Conservation (phyloP, 2,113 vertebrate species). For the Notiomystis cincta region DNA sequence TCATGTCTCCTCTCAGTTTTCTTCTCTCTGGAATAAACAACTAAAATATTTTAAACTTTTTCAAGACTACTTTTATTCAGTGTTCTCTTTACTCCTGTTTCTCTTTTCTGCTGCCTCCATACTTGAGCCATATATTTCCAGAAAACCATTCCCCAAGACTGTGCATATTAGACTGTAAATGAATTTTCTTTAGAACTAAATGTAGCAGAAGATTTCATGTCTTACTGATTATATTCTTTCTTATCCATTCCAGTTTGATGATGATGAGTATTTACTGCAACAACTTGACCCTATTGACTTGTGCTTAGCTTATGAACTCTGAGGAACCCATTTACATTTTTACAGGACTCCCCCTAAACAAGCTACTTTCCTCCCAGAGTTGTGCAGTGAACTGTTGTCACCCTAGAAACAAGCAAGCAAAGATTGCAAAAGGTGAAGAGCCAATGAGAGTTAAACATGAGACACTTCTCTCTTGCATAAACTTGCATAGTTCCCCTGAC, state of each 20-base stretch:
- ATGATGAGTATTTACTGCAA: not conserved
- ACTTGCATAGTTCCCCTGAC: not conserved
- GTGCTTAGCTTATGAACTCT: not conserved
- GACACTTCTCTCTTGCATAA: not conserved
- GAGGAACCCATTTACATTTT: not conserved
- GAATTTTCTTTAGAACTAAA: not conserved
- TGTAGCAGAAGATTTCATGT: not conserved
- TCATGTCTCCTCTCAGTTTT: not conserved
- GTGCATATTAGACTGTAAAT: not conserved
- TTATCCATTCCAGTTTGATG: not conserved
- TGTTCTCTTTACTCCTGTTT: not conserved
- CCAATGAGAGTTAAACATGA: not conserved
- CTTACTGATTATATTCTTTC: not conserved
- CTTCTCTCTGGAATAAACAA: conserved; percentile 17
- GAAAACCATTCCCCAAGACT: not conserved
- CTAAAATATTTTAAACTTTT: not conserved
- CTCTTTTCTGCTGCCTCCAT: not conserved
- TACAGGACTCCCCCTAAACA: not conserved
- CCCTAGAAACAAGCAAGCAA: not conserved
- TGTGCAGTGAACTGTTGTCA: not conserved
- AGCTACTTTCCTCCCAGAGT: not conserved
- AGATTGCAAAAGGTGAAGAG: not conserved
- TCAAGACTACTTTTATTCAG: not conserved
- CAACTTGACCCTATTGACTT: not conserved
- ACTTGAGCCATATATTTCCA: not conserved